These are phyloP conservation scores for Heterodera filipjevi DNA, from an alignment of 2,888 invertebrate genomes.

Conservation along the genomic window DNA sequence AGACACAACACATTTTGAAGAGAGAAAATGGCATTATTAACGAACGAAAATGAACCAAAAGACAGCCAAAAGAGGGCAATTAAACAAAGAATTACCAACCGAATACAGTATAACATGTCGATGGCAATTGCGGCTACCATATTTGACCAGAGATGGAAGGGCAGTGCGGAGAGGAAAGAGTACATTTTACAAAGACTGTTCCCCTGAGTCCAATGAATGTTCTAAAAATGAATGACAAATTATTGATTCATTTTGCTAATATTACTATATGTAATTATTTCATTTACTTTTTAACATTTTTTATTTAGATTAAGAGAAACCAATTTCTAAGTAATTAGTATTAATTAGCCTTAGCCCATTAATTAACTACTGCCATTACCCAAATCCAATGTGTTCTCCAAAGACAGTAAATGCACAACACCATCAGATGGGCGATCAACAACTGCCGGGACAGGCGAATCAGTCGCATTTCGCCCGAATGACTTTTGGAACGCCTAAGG, in stretches of 20 bases:
- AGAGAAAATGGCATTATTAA: background rate
- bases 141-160: constrained; percentile 62
- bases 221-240: constrained; percentile 16
- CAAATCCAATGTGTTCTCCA: constrained; percentile 61
- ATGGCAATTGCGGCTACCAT: constrained; percentile 60
- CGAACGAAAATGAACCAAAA: background rate
- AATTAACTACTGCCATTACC: no score
- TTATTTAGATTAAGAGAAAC: no score
- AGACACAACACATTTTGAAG: background rate
- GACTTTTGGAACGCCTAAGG: constrained; percentile 23
- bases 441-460: constrained; percentile 53
- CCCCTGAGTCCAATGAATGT: constrained; percentile 56
- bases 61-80: background rate
- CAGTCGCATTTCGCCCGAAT: constrained; percentile 51
- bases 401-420: constrained; percentile 56
- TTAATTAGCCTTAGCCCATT: no score
- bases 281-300: no score
- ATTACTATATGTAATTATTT: background rate
- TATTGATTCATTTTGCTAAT: background rate
- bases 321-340: no score
- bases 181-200: constrained; percentile 54
- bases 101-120: constrained; percentile 60
- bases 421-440: constrained; percentile 58
- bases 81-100: constrained; percentile 30
- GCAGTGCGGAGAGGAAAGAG: constrained; percentile 54